Percentiles rank a stretch among this genome's conserved stretches.
Evolutionary conservation across 1,140 invertebrate species (phyloP).

Genomic region (Cotesia glomerata): DNA sequence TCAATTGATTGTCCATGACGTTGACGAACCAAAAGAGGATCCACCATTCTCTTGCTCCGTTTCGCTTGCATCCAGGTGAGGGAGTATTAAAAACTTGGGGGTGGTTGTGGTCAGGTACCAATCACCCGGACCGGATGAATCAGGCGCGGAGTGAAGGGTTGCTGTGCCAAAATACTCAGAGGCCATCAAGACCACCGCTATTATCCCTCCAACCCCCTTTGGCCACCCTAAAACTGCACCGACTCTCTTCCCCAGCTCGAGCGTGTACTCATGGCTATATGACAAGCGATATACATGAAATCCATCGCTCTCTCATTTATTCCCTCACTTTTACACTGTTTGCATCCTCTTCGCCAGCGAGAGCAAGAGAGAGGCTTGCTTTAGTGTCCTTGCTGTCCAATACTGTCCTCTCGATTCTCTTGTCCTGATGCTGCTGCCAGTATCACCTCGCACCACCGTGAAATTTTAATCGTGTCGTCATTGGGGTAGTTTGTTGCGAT

Average conservation of each 20-base stretch:
- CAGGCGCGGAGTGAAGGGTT: not conserved
- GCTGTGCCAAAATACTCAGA: slow-evolving; percentile 19
- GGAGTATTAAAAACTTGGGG: slow-evolving; percentile 41
- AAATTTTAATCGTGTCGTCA: slow-evolving; percentile 59
- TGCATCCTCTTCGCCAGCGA: too few relatives aligned
- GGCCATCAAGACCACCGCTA: slow-evolving; percentile 26
- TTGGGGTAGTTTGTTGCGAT: slow-evolving; percentile 49
- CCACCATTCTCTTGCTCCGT: slow-evolving; percentile 18
- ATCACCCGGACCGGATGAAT: slow-evolving; percentile 33
- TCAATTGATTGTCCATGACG: slow-evolving; percentile 54
- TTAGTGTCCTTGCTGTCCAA: too few relatives aligned
- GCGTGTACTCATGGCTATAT: slow-evolving; percentile 36
- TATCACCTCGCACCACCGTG: slow-evolving; percentile 42
- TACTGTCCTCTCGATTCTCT: slow-evolving; percentile 36
- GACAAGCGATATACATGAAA: too few relatives aligned
- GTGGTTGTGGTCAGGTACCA: slow-evolving; percentile 42
- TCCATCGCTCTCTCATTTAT: too few relatives aligned
- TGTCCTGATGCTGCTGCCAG: slow-evolving; percentile 32
- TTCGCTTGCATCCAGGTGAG: slow-evolving; percentile 31
- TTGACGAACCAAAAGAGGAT: slow-evolving; percentile 43
- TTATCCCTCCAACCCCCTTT: not conserved
- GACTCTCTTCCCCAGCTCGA: slow-evolving; percentile 9
- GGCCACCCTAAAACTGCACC: not conserved
- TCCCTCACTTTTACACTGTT: too few relatives aligned
- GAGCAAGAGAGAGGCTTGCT: too few relatives aligned